phyloP scores from a whole-genome alignment of 2,888 invertebrate genomes.

The Cheilosia variabilis region DNA sequence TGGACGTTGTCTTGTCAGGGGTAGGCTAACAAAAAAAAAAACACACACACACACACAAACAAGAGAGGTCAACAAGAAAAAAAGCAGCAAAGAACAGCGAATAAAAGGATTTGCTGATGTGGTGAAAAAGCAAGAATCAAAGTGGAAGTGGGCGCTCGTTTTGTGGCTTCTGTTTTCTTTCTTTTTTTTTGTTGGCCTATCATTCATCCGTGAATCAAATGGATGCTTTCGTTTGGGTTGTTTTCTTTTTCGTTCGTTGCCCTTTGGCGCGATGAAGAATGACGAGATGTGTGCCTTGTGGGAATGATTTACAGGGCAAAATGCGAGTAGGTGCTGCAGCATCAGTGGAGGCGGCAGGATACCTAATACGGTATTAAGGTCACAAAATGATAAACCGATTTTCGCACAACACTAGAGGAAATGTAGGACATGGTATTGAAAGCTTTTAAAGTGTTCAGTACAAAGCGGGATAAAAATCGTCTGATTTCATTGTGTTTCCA shows the following conservation, averaged over 20 bases:
- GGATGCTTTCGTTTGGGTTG: constrained; percentile 9
- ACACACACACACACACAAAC: not conserved
- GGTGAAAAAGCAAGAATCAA: constrained; percentile 42
- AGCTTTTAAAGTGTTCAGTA: constrained; percentile 18
- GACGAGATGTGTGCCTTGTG: constrained; percentile 48
- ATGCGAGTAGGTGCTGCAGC: not conserved
- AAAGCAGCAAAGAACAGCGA: not conserved
- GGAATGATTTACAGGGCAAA: constrained; percentile 45
- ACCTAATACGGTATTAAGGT: constrained; percentile 23
- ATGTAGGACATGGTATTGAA: not conserved
- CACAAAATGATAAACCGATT: constrained; percentile 50
- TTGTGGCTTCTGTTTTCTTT: constrained; percentile 22
- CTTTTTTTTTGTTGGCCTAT: constrained; percentile 24
- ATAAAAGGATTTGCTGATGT: constrained; percentile 67
- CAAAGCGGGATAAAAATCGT: not conserved
- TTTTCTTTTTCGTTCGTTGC: constrained; percentile 1
- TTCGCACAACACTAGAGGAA: constrained; percentile 1
- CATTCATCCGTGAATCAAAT: constrained; percentile 53
- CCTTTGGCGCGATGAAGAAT: constrained; percentile 33
- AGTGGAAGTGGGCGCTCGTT: constrained; percentile 22
- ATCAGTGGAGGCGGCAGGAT: constrained; percentile 9
- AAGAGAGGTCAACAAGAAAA: constrained; percentile 4
- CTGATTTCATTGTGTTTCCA: too few relatives aligned
- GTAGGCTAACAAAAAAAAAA: not conserved
- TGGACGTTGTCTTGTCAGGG: constrained; percentile 32